Evolutionary conservation across 2,888 invertebrate genomes (phyloP).

Genomic region (Matsumyia berberina): DNA sequence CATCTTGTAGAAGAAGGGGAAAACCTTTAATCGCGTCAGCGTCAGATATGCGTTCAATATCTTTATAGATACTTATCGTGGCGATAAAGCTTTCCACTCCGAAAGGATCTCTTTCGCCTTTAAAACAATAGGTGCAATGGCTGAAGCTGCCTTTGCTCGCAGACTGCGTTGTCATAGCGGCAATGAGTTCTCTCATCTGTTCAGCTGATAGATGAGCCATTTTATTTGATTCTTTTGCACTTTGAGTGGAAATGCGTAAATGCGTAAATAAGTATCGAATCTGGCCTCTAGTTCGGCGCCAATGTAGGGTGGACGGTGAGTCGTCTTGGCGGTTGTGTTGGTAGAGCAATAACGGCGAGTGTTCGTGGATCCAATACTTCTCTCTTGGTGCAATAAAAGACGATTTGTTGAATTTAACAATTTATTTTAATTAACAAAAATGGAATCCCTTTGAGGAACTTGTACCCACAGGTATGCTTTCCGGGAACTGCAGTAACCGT

Average conservation of each 20-base stretch:
- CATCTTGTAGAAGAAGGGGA: conserved; percentile 61
- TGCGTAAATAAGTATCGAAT: background rate
- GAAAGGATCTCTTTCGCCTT: conserved; percentile 46
- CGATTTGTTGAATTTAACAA: too few relatives aligned
- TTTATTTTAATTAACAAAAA: too few relatives aligned
- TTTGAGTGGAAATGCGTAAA: conserved; percentile 2
- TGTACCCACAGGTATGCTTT: too few relatives aligned
- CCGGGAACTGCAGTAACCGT: too few relatives aligned
- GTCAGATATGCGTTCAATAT: conserved; percentile 66
- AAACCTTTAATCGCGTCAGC: conserved; percentile 64
- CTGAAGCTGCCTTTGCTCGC: conserved; percentile 37
- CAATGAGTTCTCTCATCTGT: conserved; percentile 21
- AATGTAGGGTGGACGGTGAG: too few relatives aligned
- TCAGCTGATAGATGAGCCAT: background rate
- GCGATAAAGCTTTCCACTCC: conserved; percentile 59
- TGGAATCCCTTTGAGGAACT: too few relatives aligned
- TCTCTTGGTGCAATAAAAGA: too few relatives aligned
- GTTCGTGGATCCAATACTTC: too few relatives aligned
- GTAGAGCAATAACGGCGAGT: too few relatives aligned
- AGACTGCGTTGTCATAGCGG: too few relatives aligned
- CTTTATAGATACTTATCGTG: conserved; percentile 59
- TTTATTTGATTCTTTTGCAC: too few relatives aligned
- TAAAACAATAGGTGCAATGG: conserved; percentile 51
- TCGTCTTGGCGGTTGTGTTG: too few relatives aligned
- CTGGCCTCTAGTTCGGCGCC: conserved; percentile 10